Evolutionary conservation across 2,113 vertebrate genomes (phyloP).

Genomic region (Cettia cetti): DNA sequence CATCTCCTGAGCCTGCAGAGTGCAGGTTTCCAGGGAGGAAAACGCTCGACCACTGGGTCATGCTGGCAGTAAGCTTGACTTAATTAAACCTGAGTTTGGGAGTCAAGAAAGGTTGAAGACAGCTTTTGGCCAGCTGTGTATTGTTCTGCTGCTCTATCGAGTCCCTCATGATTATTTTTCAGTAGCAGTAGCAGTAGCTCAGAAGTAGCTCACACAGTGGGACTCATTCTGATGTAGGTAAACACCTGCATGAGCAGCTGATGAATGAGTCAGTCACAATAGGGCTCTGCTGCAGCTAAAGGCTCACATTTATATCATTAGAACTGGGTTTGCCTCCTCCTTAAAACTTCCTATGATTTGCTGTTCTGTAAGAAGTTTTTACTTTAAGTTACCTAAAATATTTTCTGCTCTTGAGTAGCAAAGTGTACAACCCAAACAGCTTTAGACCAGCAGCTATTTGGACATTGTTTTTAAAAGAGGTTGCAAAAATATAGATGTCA

Average conservation of each 20-base stretch:
- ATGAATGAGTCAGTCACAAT: not conserved
- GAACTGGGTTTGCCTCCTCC: not conserved
- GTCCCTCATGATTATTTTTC: not conserved
- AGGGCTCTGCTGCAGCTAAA: not conserved
- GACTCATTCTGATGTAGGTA: not conserved
- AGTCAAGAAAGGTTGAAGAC: not conserved
- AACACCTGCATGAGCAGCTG: not conserved
- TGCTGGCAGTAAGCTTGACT: not conserved
- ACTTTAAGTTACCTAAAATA: not conserved
- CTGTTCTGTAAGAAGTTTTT: not conserved
- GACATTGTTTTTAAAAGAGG: not conserved
- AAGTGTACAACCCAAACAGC: not conserved
- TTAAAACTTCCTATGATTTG: not conserved
- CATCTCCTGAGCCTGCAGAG: not conserved
- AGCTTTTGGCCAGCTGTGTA: not conserved
- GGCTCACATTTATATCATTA: not conserved
- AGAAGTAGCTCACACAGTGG: not conserved
- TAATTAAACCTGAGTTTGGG: not conserved
- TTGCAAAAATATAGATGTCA: not conserved
- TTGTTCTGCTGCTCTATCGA: not conserved
- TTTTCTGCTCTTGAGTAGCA: not conserved
- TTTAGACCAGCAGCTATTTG: not conserved
- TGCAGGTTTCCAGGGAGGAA: not conserved
- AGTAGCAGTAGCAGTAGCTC: not conserved
- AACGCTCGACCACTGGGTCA: not conserved